Percentiles rank a stretch among this genome's conserved stretches.
phyloP scores from a whole-genome alignment of 2,888 invertebrate species.

The Aplocera efformata region DNA sequence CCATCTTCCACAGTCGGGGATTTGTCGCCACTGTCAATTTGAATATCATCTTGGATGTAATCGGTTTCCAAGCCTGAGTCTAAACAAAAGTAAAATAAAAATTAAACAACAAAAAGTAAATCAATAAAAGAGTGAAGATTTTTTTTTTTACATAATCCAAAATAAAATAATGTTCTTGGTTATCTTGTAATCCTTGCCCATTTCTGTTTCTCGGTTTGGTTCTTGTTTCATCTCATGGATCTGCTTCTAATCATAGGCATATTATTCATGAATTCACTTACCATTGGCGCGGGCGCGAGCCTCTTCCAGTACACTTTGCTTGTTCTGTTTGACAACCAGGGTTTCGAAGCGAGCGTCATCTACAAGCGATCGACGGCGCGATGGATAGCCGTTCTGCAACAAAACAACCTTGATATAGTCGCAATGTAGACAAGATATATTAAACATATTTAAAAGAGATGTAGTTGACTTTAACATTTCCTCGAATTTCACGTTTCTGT shows the following conservation, averaged over 20 bases:
- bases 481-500: too few species aligned
- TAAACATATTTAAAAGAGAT: too few species aligned
- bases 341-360: constrained; percentile 99
- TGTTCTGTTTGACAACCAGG: constrained; percentile 96
- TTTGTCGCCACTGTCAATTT: constrained; percentile 66
- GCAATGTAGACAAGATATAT: too few species aligned
- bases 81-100: constrained; percentile 52
- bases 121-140: too few species aligned
- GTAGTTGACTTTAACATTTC: too few species aligned
- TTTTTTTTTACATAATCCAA: too few species aligned
- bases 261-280: too few species aligned
- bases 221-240: too few species aligned
- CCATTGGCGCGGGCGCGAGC: constrained; percentile 94
- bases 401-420: constrained; percentile 26
- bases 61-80: constrained; percentile 84
- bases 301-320: constrained; percentile 94
- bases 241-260: too few species aligned
- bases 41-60: constrained; percentile 79
- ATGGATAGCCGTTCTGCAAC: constrained; percentile 97
- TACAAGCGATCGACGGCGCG: constrained; percentile 96
- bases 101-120: constrained; percentile 35
- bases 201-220: too few species aligned
- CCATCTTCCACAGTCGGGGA: constrained; percentile 70
- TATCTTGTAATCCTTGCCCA: too few species aligned
- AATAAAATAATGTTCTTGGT: too few species aligned